Evolutionary conservation across 2,113 vertebrate genomes (phyloP).

Genomic region (Fregetta grallaria): DNA sequence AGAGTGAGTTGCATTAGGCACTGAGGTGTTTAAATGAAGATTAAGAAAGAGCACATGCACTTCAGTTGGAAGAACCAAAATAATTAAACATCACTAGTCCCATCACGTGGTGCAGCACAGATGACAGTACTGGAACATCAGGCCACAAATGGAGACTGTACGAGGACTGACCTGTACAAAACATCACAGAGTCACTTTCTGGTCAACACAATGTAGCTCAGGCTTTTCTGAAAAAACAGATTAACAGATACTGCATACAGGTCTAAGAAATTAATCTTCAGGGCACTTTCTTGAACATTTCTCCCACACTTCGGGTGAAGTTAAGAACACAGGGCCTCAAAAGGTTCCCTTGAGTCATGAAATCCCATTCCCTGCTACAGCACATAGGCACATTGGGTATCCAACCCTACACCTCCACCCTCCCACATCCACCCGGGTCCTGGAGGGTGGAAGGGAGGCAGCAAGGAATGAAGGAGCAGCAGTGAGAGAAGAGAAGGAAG

Average conservation of each 20-base stretch:
- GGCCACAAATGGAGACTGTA: not conserved
- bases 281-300: not conserved
- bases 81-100: not conserved
- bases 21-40: not conserved
- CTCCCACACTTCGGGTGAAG: not conserved
- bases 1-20: not conserved
- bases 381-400: not conserved
- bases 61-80: not conserved
- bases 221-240: not conserved
- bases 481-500: not conserved
- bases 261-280: not conserved
- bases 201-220: not conserved
- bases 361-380: not conserved
- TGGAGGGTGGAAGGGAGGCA: not conserved
- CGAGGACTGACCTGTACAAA: not conserved
- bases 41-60: not conserved
- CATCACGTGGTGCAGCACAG: rapidly evolving
- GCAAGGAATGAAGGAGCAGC: not conserved
- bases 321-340: not conserved
- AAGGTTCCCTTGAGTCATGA: not conserved
- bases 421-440: not conserved
- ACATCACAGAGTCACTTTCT: not conserved
- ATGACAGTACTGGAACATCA: not conserved
- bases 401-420: not conserved
- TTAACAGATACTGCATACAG: not conserved